Conservation (phyloP, 2,797 vertebrate species). For the Squalus acanthias region DNA sequence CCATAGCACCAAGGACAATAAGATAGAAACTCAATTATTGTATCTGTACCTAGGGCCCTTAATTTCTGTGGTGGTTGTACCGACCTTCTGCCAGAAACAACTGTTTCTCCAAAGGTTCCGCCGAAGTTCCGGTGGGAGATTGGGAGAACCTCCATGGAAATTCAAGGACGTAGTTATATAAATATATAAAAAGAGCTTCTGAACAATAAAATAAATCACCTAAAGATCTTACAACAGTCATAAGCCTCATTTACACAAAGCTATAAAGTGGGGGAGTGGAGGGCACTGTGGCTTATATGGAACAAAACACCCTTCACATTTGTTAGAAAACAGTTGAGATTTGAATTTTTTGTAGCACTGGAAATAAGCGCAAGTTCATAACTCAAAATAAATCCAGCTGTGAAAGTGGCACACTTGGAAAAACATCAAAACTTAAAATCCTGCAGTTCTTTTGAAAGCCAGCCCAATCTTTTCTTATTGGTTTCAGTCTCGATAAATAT, state of each 20-base stretch:
- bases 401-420: background rate
- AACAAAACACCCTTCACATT: background rate
- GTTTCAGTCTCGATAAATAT: background rate
- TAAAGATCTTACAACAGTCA: slow-evolving; percentile 1
- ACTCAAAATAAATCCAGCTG: background rate
- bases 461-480: background rate
- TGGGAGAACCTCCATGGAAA: background rate
- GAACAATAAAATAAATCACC: background rate
- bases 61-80: background rate
- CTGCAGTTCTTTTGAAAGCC: background rate
- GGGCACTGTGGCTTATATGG: background rate
- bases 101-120: background rate
- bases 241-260: background rate
- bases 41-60: background rate
- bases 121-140: background rate
- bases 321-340: background rate
- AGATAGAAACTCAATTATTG: background rate
- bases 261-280: background rate
- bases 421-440: background rate
- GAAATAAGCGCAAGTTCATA: background rate
- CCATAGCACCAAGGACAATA: background rate
- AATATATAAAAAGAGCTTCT: background rate
- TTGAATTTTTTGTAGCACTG: background rate
- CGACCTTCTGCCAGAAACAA: too few relatives aligned
- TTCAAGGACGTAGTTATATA: background rate